Conservation (phyloP, 2,797 vertebrate species). For the Enteromius anoplus region DNA sequence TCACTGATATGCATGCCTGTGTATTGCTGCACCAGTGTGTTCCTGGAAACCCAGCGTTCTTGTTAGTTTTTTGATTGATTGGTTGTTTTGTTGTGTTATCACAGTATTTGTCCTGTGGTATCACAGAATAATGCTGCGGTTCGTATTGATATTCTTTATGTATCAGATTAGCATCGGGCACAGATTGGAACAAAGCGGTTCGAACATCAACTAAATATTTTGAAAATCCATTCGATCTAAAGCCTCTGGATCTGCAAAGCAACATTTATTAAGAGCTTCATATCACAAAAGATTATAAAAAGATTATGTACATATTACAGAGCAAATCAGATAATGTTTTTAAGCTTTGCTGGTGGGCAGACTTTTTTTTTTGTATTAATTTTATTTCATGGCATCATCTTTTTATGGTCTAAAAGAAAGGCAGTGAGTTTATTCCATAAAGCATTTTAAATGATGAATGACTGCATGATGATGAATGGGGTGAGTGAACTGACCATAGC, state of each 20-base stretch:
- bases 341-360: constrained; percentile 7
- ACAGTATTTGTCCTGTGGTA: not conserved
- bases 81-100: not conserved
- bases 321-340: constrained; percentile 25
- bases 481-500: constrained; percentile 10
- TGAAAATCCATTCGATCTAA: constrained; percentile 24
- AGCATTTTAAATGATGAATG: constrained; percentile 12
- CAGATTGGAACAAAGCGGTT: constrained; percentile 19
- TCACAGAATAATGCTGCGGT: not conserved
- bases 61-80: constrained; percentile 19
- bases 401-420: not conserved
- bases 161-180: constrained; percentile 6
- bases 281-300: constrained; percentile 36
- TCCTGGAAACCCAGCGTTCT: constrained; percentile 5
- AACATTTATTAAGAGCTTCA: constrained; percentile 18
- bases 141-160: constrained; percentile 16
- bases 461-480: not conserved
- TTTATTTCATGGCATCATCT: not conserved
- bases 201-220: not conserved
- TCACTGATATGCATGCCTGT: not conserved
- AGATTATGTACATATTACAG: constrained; percentile 28
- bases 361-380: constrained; percentile 6
- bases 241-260: constrained; percentile 18
- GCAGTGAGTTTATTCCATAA: not conserved
- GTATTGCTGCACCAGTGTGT: constrained; percentile 5